Evolutionary conservation across 1,140 invertebrate species (phyloP), one percentile per base, ranked within the genome.

Genomic region (Druon quercuslanigerum): DNA sequence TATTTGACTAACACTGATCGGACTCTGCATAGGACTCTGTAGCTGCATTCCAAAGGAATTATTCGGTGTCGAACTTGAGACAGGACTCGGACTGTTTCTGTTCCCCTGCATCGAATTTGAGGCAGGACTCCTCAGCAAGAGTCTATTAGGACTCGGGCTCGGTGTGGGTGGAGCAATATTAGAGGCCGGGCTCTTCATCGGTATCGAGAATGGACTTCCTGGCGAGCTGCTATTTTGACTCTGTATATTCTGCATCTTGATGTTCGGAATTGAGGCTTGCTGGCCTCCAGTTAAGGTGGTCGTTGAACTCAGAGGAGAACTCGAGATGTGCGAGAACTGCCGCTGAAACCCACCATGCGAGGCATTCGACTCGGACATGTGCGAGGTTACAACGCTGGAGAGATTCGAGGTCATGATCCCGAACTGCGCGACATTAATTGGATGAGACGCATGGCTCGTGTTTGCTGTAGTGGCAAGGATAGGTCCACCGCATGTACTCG

Each of bases 11-110:
- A 91, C 89, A 71, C 88, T 91, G 74, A 91, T 88, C 25, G 91
- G 91, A 79, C 91, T 92, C 73, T 91, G 91, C 90, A 92, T 91
- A 9, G 91, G 91, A 77, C 91, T 92, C 77, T 91, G 90, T 76
- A 92, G 84, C 78, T 91, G 91, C 79, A 91, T 88, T 57, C 85
- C 88, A 75, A 91, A 91, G 73, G 82, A 90, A 50, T 83, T 76
- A 70, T 89, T 92, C 11, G 86, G 79, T 7, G 87, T 89, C 3
- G 87, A 86, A 8, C 85, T 86, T 14, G 87, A 85, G 3, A 91
- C 89, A 3, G 91, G 91, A 79, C 91, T 92, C 0, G 90, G 91
- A 79, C 91, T 92, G 72, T 92, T 91, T 52, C 91, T 81, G 57
- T 87, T 89, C 1, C 90, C 88, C 60, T 91, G 90, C 82, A 92